Evolutionary conservation across 1,140 invertebrate genomes (phyloP), one percentile per base, ranked within the genome.

Genomic region (Hyphantria cunea): DNA sequence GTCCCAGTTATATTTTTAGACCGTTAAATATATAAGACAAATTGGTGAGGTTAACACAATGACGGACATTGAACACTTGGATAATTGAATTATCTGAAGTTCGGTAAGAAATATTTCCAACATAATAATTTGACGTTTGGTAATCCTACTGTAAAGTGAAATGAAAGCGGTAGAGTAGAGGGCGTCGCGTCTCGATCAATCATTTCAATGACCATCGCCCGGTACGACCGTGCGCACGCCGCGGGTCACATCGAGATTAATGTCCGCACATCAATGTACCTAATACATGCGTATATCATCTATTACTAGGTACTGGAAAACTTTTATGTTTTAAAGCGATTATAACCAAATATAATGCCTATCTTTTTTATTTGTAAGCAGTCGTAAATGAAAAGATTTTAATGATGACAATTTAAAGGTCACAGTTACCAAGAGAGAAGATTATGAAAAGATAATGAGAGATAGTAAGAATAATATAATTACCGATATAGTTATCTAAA

Each of bases 181-280:
- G n/a, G 50, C 17, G 17, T 5, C 17, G 42, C 53, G 12, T 25
- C 0, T 0, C 42, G 42, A 47, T 37, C 53, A 55, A 55, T 55
- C 44, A 55, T 55, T 55, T 55, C 39, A 54, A 44, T 44, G 51
- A 54, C 41, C 41, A 12, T 12, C 6, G n/a, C 41, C 7, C 3
- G 11, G 41, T 11, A 11, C 34, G 34, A 4, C 0, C n/a, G n/a
- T 44, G 12, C n/a, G 12, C n/a, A 12, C 13, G 11, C 13, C 11
- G 33, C 9, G 50, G 12, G 13, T 31, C 2, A 17, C 0, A 9
- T 2, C 34, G 14, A 11, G 32, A 53, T 53, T 42, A 44, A 55
- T 55, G 52, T 45, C 11, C n/a, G 11, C 17, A 31, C 11, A 39
- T 17, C 0, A 25, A 14, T 44, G 41, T 3, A n/a, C n/a, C 8